Evolutionary conservation across 2,113 vertebrate genomes (phyloP).

Genomic region (Gambusia affinis): DNA sequence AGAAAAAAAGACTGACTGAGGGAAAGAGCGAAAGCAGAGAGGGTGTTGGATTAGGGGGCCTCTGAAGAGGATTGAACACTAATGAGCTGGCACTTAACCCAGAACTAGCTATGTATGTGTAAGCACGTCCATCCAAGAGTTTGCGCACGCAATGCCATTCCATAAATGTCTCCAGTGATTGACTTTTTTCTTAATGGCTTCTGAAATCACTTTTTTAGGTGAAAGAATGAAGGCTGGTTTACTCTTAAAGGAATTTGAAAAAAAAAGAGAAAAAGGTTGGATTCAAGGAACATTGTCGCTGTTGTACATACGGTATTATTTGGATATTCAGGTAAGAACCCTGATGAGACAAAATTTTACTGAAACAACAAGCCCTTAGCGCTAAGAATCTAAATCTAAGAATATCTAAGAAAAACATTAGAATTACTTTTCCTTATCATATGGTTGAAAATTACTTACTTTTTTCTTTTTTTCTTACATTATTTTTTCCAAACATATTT

Average conservation of each 20-base stretch:
- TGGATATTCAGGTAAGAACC: too few species aligned
- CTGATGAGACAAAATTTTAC: too few species aligned
- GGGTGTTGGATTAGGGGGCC: constrained; percentile 70
- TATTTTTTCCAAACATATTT: too few species aligned
- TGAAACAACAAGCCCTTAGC: too few species aligned
- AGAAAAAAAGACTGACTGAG: constrained; percentile 23
- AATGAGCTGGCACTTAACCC: constrained; percentile 76
- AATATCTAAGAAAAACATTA: too few species aligned
- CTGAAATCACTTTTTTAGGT: constrained; percentile 13
- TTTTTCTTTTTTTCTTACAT: too few species aligned
- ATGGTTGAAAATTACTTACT: too few species aligned
- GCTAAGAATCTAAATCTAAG: too few species aligned
- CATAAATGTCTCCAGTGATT: constrained; percentile 41
- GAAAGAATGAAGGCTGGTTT: not conserved
- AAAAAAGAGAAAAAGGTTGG: not conserved
- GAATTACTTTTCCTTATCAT: too few species aligned
- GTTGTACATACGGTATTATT: too few species aligned
- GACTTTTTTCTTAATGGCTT: constrained; percentile 12
- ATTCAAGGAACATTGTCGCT: not conserved
- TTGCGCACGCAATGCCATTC: constrained; percentile 44
- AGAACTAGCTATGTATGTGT: constrained; percentile 39
- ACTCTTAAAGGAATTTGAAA: not conserved
- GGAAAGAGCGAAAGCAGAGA: constrained; percentile 50
- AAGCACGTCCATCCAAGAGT: constrained; percentile 21
- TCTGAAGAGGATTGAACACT: constrained; percentile 59